Conservation (phyloP, 1,140 invertebrate species). For the Pissodes strobi region DNA sequence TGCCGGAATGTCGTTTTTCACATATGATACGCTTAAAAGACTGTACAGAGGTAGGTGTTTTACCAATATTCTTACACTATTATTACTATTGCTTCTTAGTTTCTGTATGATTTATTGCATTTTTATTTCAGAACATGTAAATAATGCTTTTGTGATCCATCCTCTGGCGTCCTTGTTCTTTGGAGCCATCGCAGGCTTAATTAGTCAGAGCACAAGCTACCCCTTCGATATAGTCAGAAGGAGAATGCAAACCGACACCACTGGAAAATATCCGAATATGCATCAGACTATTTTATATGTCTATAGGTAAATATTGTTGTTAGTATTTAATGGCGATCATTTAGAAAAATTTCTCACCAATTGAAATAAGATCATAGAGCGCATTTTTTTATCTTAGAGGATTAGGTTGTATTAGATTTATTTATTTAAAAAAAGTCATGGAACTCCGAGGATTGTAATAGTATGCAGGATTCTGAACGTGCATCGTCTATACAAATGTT, state of each 20-base stretch:
- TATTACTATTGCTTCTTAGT: neutral
- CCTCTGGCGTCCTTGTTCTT: slow-evolving; percentile 72
- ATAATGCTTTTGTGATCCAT: slow-evolving; percentile 55
- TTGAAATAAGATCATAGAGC: too few species aligned
- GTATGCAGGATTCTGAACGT: too few species aligned
- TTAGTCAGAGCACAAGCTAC: slow-evolving; percentile 95
- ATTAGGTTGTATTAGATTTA: too few species aligned
- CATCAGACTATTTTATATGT: slow-evolving; percentile 65
- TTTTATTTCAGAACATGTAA: slow-evolving; percentile 46
- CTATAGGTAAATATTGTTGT: slow-evolving; percentile 65
- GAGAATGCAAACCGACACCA: slow-evolving; percentile 78
- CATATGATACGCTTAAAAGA: slow-evolving; percentile 92
- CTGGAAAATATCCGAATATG: slow-evolving; percentile 66
- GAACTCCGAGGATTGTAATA: too few species aligned
- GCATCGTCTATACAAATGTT: too few species aligned
- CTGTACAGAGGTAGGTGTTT: slow-evolving; percentile 73
- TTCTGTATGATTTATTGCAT: neutral
- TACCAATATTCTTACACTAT: too few species aligned
- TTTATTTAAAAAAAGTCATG: too few species aligned
- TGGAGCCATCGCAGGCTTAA: slow-evolving; percentile 89
- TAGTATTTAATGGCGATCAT: too few species aligned
- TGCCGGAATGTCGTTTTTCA: slow-evolving; percentile 96
- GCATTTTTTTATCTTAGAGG: too few species aligned
- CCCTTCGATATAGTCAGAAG: slow-evolving; percentile 91
- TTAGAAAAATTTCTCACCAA: too few species aligned